A percentile compares a stretch with the other conserved stretches of the same genome.
phyloP scores from a whole-genome alignment of 2,797 vertebrate species.

The Liasis olivaceus region DNA sequence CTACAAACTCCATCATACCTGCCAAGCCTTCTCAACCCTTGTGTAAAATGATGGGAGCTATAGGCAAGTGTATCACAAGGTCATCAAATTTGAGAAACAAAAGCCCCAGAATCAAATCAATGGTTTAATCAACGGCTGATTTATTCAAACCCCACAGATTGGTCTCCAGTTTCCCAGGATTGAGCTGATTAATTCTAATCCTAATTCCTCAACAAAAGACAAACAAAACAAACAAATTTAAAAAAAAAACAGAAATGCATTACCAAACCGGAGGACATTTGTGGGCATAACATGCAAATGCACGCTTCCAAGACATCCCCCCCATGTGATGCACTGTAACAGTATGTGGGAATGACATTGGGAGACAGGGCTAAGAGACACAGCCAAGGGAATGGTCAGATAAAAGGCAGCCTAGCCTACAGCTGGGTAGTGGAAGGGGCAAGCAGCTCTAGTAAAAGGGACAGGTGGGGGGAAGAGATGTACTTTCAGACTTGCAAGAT shows the following conservation, averaged over 20 bases:
- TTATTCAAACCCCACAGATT: background rate
- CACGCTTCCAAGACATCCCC: background rate
- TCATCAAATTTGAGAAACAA: background rate
- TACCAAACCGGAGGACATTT: background rate
- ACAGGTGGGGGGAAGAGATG: background rate
- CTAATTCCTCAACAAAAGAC: background rate
- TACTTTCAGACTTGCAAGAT: background rate
- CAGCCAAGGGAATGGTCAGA: background rate
- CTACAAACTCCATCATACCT: background rate
- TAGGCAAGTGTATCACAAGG: background rate
- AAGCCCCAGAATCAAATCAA: background rate
- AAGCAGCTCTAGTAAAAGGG: background rate
- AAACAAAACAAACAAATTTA: background rate
- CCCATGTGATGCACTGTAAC: background rate
- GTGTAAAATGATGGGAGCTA: background rate
- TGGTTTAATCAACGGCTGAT: background rate
- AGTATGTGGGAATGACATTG: background rate
- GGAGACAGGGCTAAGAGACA: background rate
- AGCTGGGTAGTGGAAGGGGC: background rate
- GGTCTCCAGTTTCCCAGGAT: background rate
- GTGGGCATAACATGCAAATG: background rate
- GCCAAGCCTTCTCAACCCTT: background rate
- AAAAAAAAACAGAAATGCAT: background rate
- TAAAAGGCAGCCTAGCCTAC: background rate
- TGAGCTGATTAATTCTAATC: background rate